Evolutionary conservation across 2,888 invertebrate genomes (phyloP).

Genomic region (Phengaris alcon): DNA sequence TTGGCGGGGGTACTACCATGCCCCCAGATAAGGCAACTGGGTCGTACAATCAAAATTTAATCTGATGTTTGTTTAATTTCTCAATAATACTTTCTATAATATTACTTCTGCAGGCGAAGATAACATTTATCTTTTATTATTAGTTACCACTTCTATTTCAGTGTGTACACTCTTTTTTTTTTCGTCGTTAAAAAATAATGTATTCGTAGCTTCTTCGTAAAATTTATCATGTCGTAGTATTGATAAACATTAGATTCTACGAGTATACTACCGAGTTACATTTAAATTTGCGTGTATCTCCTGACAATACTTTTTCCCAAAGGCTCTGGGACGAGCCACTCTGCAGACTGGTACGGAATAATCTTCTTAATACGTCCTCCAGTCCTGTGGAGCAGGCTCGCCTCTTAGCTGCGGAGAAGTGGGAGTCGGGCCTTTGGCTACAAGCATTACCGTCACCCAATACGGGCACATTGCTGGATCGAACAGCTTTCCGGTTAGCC

Average conservation of each 20-base stretch:
- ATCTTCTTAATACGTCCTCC: too few species aligned
- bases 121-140: not conserved
- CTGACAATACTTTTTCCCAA: too few species aligned
- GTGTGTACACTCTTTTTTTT: not conserved
- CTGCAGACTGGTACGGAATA: too few species aligned
- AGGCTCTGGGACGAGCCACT: too few species aligned
- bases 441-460: too few species aligned
- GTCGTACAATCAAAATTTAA: not conserved
- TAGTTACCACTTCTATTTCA: not conserved
- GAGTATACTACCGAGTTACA: not conserved
- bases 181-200: not conserved
- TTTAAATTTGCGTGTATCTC: slow-evolving; percentile 3
- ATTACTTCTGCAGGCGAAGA: not conserved
- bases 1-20: too few species aligned
- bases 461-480: too few species aligned
- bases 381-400: too few species aligned
- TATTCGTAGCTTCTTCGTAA: not conserved
- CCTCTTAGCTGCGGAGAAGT: too few species aligned
- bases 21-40: not conserved
- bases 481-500: too few species aligned
- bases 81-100: slow-evolving; percentile 7
- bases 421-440: too few species aligned
- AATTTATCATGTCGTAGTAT: not conserved
- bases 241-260: not conserved
- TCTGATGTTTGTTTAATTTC: slow-evolving; percentile 2